phyloP scores from a whole-genome alignment of 2,113 vertebrate species.

The Pygoscelis antarcticus region DNA sequence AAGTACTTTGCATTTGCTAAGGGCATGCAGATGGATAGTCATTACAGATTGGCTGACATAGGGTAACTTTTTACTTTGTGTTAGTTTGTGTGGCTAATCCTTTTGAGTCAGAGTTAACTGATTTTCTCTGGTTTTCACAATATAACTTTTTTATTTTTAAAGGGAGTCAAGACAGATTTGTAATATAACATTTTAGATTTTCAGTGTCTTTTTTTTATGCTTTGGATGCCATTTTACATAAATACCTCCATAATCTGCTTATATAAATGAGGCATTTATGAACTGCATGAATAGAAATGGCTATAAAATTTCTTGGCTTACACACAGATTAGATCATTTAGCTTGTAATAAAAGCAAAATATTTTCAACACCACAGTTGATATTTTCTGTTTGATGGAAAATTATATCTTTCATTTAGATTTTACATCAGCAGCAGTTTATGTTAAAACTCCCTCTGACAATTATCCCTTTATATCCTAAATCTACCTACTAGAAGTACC shows the following conservation, averaged over 20 bases:
- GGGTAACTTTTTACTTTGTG: not conserved
- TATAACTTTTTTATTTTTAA: not conserved
- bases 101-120: not conserved
- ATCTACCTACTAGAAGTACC: not conserved
- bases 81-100: not conserved
- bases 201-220: not conserved
- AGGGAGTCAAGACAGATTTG: not conserved
- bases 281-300: not conserved
- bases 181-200: not conserved
- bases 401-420: not conserved
- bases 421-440: not conserved
- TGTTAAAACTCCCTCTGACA: not conserved
- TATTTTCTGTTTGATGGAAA: slow-evolving; percentile 6
- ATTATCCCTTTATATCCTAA: not conserved
- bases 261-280: not conserved
- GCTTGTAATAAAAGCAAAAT: not conserved
- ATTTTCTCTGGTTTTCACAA: not conserved
- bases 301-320: not conserved
- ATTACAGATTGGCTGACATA: not conserved
- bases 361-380: not conserved
- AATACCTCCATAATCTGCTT: slow-evolving; percentile 10
- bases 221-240: not conserved
- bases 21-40: not conserved
- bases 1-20: not conserved
- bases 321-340: not conserved